Evolutionary conservation across 2,888 invertebrate species (phyloP), one percentile per base, ranked within the genome.

Genomic region (Apamea anceps): DNA sequence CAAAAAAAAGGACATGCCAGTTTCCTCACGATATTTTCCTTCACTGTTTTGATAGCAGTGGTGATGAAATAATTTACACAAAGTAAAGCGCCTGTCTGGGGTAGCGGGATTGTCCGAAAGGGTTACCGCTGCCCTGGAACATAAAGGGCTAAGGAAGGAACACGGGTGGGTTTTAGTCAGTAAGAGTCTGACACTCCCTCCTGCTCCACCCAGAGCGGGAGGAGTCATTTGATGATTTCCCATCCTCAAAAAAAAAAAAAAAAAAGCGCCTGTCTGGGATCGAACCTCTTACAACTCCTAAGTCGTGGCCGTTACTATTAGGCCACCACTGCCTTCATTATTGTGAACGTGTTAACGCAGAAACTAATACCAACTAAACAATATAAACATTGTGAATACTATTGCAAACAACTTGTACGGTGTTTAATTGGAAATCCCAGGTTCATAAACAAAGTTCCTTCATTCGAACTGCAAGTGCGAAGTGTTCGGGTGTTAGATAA

Each of bases 341-440:
- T 68, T 28, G 15, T 12, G 37, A 63, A 79, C 60, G 28, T 72
- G 54, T 70, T 18, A 57, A 48, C 48, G 42, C n/a, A 70, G 70
- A 72, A 83, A 80, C 85, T 80, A 79, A 67, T 87, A 89, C 88
- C 77, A 73, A 83, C 79, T 80, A 78, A 78, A 87, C 86, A 85
- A 77, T 84, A 87, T 87, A 85, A 87, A 88, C 86, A 79, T 74
- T 83, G 90, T 89, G 90, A 88, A 91, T 91, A 82, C 85, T 77
- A 87, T 85, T 86, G 68, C 82, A 85, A 88, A 82, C 82, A 87
- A 88, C 83, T 90, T 85, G 87, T 80, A 87, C 80, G 79, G 86
- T 88, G 87, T 91, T 91, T 89, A 91, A 91, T 91, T 91, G 87
- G 88, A 91, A 90, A 88, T 87, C 88, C 85, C 79, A 82, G 87